Evolutionary conservation across 1,140 invertebrate species (phyloP).

Genomic region (Cydia splendana): DNA sequence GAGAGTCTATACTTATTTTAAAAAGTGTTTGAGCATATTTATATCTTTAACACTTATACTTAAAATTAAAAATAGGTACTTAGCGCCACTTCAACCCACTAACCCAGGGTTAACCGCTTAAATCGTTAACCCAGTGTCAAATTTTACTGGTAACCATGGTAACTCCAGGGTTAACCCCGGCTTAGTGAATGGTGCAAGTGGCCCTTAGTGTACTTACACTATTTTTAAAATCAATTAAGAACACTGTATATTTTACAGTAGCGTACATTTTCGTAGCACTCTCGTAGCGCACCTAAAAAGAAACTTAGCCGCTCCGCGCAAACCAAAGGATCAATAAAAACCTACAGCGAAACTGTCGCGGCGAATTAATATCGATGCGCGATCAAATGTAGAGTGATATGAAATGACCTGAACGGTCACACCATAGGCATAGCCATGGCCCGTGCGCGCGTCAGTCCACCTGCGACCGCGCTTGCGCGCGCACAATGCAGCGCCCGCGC

Average conservation of each 20-base stretch:
- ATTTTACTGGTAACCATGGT: too few species aligned
- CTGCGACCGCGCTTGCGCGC: constrained; percentile 63
- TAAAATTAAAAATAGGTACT: too few species aligned
- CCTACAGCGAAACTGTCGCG: neutral
- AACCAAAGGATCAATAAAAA: neutral
- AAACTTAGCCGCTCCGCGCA: neutral
- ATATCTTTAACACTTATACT: too few species aligned
- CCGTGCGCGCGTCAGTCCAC: constrained; percentile 59
- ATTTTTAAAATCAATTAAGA: too few species aligned
- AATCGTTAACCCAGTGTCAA: too few species aligned
- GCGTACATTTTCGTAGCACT: neutral
- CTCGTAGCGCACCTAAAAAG: constrained; percentile 21
- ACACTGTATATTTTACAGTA: neutral
- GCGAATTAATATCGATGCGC: constrained; percentile 23
- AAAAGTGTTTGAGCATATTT: too few species aligned
- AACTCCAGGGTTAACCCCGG: too few species aligned
- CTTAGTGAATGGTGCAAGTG: too few species aligned
- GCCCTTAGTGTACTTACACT: too few species aligned
- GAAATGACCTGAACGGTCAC: neutral
- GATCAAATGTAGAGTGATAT: constrained; percentile 22
- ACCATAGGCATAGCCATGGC: constrained; percentile 12
- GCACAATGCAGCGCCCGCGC: constrained; percentile 75
- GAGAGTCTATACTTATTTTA: too few species aligned
- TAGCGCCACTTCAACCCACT: too few species aligned
- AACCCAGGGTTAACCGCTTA: too few species aligned